Conservation (phyloP, 2,113 vertebrate species). For the Apaloderma vittatum region DNA sequence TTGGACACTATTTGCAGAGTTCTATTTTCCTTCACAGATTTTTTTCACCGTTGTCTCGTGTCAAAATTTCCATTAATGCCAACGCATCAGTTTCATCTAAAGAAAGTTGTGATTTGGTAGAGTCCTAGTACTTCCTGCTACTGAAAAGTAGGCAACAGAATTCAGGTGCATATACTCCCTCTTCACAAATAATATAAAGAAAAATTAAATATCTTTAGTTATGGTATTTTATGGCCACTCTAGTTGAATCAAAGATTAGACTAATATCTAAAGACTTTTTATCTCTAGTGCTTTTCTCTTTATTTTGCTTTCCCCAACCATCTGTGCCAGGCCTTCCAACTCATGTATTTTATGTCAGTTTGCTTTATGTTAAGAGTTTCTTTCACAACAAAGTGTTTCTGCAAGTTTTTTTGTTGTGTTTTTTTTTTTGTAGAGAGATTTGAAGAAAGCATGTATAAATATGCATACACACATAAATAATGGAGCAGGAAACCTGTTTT, state of each 20-base stretch:
- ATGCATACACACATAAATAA: slow-evolving; percentile 58
- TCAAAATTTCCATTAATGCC: background rate
- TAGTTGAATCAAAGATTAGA: background rate
- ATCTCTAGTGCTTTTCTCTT: background rate
- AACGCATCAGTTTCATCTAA: background rate
- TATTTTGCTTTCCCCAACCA: background rate
- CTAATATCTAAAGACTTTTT: background rate
- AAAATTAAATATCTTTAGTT: background rate
- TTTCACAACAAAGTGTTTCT: background rate
- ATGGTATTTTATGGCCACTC: background rate
- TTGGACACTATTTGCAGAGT: background rate
- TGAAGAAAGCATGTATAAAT: slow-evolving; percentile 47
- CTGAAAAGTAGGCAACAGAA: background rate
- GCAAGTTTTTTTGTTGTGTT: background rate
- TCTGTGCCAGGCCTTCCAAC: background rate
- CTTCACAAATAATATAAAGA: background rate
- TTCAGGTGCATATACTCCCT: background rate
- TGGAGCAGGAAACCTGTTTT: slow-evolving; percentile 12
- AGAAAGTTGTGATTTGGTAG: background rate
- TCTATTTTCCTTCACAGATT: background rate
- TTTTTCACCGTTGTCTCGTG: background rate
- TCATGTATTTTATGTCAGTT: background rate
- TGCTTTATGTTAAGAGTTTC: background rate
- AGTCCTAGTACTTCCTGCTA: background rate
- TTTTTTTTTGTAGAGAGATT: background rate